These are phyloP conservation scores for Drosophila picticornis DNA, from an alignment of 2,888 invertebrate species.

Conservation along the genomic window DNA sequence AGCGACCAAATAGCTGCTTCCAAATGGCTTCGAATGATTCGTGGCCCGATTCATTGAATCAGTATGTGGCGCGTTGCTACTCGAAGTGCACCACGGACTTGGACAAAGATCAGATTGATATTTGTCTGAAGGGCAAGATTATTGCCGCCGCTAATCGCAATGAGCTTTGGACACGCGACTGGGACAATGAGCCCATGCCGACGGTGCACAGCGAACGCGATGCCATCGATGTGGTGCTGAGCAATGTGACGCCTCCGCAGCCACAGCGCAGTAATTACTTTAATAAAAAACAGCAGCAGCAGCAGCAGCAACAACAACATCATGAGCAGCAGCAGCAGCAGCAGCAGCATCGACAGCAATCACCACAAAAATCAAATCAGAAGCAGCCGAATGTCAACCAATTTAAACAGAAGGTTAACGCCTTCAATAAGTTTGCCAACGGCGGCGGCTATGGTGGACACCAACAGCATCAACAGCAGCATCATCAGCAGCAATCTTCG, in stretches of 20 bases:
- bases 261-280: slow-evolving; percentile 84
- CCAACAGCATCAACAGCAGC: slow-evolving; percentile 70
- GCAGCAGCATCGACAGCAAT: slow-evolving; percentile 26
- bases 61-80: slow-evolving; percentile 97
- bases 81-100: slow-evolving; percentile 94
- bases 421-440: slow-evolving; percentile 69
- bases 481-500: slow-evolving; percentile 63
- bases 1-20: slow-evolving; percentile 84
- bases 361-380: slow-evolving; percentile 66
- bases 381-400: slow-evolving; percentile 47
- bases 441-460: slow-evolving; percentile 62
- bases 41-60: slow-evolving; percentile 92
- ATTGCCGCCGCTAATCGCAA: slow-evolving; percentile 95
- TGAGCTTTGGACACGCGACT: slow-evolving; percentile 95
- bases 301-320: slow-evolving; percentile 38
- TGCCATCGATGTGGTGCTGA: slow-evolving; percentile 86
- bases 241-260: slow-evolving; percentile 85
- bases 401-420: slow-evolving; percentile 76
- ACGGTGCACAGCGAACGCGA: slow-evolving; percentile 93
- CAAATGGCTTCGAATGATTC: slow-evolving; percentile 88
- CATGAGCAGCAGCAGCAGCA: slow-evolving; percentile 25
- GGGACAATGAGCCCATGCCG: slow-evolving; percentile 97
- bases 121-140: slow-evolving; percentile 96
- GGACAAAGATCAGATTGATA: slow-evolving; percentile 97
- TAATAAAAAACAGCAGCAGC: slow-evolving; percentile 63